phyloP scores from a whole-genome alignment of 2,113 vertebrate species.

The Sturnira hondurensis region DNA sequence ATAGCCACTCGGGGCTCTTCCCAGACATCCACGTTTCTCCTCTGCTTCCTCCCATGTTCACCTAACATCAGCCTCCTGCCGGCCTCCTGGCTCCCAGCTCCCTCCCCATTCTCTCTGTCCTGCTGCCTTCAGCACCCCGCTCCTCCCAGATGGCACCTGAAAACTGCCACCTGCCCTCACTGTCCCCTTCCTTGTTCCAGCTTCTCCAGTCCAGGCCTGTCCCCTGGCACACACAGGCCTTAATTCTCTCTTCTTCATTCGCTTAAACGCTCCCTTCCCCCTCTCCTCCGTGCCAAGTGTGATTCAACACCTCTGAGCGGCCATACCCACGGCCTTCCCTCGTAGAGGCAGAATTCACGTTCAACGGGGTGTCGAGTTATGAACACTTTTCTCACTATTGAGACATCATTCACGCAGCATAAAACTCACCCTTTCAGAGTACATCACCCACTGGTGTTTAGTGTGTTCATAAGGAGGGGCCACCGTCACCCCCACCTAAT shows the following conservation, averaged over 20 bases:
- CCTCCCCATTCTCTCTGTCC: not conserved
- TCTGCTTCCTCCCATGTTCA: not conserved
- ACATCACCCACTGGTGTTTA: not conserved
- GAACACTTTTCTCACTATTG: not conserved
- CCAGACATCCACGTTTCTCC: not conserved
- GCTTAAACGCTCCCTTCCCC: not conserved
- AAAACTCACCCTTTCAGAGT: not conserved
- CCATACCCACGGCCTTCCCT: not conserved
- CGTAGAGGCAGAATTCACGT: not conserved
- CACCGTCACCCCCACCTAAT: not conserved
- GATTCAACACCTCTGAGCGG: not conserved
- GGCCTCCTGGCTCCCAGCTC: not conserved
- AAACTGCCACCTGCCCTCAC: not conserved
- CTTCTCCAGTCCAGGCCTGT: not conserved
- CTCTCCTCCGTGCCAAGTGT: not conserved
- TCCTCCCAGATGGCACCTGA: fast-evolving
- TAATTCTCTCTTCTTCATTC: not conserved
- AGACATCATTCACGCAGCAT: not conserved
- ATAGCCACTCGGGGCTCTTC: not conserved
- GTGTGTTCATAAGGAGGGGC: not conserved
- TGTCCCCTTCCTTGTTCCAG: fast-evolving
- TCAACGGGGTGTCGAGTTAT: not conserved
- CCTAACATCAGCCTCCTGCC: not conserved
- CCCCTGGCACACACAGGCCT: fast-evolving
- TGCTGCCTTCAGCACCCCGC: fast-evolving